phyloP scores from a whole-genome alignment of 2,888 invertebrate species.

The Diaphora mendica region DNA sequence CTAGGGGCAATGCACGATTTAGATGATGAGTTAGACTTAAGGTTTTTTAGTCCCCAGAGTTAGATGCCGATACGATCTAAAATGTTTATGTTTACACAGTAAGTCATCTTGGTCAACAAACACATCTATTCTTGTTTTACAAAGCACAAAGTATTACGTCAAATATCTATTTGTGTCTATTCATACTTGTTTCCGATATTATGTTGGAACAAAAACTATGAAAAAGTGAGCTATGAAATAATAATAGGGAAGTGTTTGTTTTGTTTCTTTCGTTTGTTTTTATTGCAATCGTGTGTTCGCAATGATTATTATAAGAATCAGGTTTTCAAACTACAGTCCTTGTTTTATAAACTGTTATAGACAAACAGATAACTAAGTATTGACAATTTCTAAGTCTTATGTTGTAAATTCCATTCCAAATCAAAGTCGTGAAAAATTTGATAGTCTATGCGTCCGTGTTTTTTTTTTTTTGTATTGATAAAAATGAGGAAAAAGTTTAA shows the following conservation, averaged over 20 bases:
- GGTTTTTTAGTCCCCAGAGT: too few relatives aligned
- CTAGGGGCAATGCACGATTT: too few relatives aligned
- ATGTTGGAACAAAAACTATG: conserved; percentile 5
- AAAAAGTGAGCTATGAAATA: background rate
- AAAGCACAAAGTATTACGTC: conserved; percentile 27
- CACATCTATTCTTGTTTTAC: conserved; percentile 29
- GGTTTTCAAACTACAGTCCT: background rate
- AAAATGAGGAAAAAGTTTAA: too few relatives aligned
- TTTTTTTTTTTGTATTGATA: too few relatives aligned
- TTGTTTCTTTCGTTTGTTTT: background rate
- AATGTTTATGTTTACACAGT: background rate
- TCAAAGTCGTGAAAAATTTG: background rate
- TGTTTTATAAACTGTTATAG: background rate
- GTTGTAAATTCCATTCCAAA: background rate
- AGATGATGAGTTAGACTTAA: too few relatives aligned
- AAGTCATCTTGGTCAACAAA: conserved; percentile 7
- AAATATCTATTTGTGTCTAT: conserved; percentile 37
- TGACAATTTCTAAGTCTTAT: background rate
- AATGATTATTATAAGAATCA: background rate
- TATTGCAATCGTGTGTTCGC: background rate
- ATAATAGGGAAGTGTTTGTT: background rate
- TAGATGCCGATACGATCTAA: too few relatives aligned
- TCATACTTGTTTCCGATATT: conserved; percentile 34
- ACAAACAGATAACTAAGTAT: background rate
- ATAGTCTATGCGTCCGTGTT: too few relatives aligned